A percentile compares a stretch with the other conserved stretches of the same genome.
phyloP scores from a whole-genome alignment of 2,113 vertebrate genomes.

The Desmodus rotundus region DNA sequence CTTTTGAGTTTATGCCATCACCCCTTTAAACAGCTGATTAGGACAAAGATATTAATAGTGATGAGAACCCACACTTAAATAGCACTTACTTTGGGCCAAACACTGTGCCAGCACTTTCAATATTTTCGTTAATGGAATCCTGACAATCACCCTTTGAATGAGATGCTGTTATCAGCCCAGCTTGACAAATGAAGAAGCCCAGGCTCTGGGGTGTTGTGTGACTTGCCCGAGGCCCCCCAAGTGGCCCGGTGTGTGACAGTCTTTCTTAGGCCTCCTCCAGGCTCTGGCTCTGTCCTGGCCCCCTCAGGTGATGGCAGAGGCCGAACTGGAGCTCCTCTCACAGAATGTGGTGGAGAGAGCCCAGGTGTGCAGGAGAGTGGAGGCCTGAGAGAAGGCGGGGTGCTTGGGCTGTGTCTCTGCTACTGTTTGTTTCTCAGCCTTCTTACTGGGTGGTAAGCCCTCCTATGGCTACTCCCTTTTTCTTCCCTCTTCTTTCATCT shows the following conservation, averaged over 20 bases:
- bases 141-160: too few species aligned
- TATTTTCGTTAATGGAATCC: background rate
- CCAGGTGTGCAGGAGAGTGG: background rate
- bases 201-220: background rate
- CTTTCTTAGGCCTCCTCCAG: background rate
- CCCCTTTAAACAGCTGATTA: fast-evolving
- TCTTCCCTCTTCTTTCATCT: too few species aligned
- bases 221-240: background rate
- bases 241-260: too few species aligned
- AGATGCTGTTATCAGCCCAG: fast-evolving
- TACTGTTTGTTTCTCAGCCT: background rate
- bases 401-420: fast-evolving
- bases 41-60: fast-evolving
- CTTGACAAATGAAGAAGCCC: background rate
- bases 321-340: background rate
- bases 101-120: background rate
- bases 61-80: fast-evolving
- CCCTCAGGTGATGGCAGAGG: background rate
- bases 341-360: background rate
- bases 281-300: background rate
- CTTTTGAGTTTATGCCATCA: too few species aligned
- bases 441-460: too few species aligned
- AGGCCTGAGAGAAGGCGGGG: background rate
- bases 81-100: background rate
- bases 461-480: background rate